Conservation (phyloP, 2,888 invertebrate genomes). For the Heliothis peltigera region DNA sequence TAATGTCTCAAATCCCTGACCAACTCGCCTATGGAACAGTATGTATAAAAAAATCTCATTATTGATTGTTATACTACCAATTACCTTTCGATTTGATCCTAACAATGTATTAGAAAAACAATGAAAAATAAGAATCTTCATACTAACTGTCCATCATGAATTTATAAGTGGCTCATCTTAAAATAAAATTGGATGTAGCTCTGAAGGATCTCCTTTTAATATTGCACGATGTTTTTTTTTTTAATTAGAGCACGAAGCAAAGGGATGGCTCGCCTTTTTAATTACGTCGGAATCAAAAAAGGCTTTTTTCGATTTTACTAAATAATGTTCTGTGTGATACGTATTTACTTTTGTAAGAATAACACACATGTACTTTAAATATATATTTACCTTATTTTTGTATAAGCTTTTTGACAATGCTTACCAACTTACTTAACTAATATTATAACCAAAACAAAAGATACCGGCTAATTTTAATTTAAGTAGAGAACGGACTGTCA, state of each 20-base stretch:
- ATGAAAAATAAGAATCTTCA: background rate
- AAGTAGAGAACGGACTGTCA: too few relatives aligned
- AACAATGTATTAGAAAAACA: background rate
- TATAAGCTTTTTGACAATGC: too few relatives aligned
- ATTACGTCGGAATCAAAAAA: slow-evolving; percentile 12
- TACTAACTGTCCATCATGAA: background rate
- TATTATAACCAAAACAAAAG: too few relatives aligned
- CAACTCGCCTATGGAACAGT: too few relatives aligned
- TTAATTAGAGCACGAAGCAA: background rate
- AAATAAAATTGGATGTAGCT: slow-evolving; percentile 13
- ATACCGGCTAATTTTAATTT: too few relatives aligned
- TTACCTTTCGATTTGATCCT: too few relatives aligned
- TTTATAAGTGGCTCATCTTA: slow-evolving; percentile 5
- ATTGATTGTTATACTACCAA: too few relatives aligned
- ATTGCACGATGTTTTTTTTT: slow-evolving; percentile 2
- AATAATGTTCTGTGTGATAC: background rate
- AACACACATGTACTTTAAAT: background rate
- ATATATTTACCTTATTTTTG: background rate
- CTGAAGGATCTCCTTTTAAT: slow-evolving; percentile 29
- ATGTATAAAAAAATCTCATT: too few relatives aligned
- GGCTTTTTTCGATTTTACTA: slow-evolving; percentile 17
- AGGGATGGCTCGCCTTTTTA: slow-evolving; percentile 14
- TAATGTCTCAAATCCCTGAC: too few relatives aligned
- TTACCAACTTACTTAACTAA: too few relatives aligned
- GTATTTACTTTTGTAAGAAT: background rate